Conservation (phyloP, 2,888 invertebrate species). For the Eucera pruinosa region DNA sequence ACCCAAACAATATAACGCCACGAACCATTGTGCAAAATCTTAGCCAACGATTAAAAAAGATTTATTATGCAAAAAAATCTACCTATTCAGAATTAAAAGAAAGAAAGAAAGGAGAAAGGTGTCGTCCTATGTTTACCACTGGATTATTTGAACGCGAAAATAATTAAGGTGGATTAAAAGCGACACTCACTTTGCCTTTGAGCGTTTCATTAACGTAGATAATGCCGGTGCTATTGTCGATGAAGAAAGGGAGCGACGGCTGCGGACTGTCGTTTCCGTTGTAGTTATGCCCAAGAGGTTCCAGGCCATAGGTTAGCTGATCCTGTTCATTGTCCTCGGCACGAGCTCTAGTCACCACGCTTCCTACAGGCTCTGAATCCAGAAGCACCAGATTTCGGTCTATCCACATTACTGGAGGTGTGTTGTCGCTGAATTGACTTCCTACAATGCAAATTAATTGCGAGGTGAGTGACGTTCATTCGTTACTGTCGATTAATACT, state of each 20-base stretch:
- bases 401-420: slow-evolving; percentile 90
- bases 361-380: slow-evolving; percentile 90
- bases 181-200: slow-evolving; percentile 88
- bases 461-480: background rate
- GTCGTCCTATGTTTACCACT: background rate
- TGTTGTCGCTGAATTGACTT: slow-evolving; percentile 86
- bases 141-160: background rate
- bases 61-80: background rate
- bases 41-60: background rate
- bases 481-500: background rate
- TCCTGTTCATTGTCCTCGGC: slow-evolving; percentile 89
- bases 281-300: slow-evolving; percentile 85
- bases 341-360: slow-evolving; percentile 89
- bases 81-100: too few species aligned
- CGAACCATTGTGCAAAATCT: background rate
- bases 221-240: slow-evolving; percentile 90
- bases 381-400: slow-evolving; percentile 91
- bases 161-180: background rate
- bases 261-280: slow-evolving; percentile 76
- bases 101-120: background rate
- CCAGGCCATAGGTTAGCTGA: slow-evolving; percentile 89
- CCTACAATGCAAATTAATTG: slow-evolving; percentile 68
- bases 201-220: slow-evolving; percentile 93
- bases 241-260: slow-evolving; percentile 89
- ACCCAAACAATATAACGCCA: background rate